Conservation (phyloP, 2,113 vertebrate genomes). For the Pontoporia blainvillei region DNA sequence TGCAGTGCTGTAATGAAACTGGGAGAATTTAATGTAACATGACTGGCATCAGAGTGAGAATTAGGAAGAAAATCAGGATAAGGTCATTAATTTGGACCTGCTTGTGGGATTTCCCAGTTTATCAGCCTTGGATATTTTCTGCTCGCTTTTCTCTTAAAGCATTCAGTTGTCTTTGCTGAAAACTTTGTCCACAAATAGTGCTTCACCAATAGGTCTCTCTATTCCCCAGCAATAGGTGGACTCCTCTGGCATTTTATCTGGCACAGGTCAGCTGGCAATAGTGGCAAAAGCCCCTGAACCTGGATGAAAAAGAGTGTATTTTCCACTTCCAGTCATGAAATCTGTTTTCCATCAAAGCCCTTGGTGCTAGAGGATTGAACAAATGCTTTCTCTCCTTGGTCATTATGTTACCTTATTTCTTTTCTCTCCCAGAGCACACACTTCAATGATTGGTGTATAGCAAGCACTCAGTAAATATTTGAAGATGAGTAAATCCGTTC, state of each 20-base stretch:
- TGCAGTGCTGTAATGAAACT: background rate
- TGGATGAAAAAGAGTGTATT: background rate
- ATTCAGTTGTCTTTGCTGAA: background rate
- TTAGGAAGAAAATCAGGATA: background rate
- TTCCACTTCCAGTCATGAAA: background rate
- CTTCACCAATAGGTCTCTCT: background rate
- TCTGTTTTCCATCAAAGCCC: background rate
- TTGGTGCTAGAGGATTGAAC: background rate
- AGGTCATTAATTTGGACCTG: background rate
- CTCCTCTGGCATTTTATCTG: background rate
- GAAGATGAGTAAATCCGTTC: conserved; percentile 3
- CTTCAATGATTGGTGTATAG: background rate
- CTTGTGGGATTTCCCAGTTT: background rate
- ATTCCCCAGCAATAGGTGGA: background rate
- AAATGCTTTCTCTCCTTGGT: background rate
- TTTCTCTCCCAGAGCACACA: background rate
- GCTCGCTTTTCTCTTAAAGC: background rate
- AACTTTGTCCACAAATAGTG: background rate
- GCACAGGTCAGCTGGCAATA: background rate
- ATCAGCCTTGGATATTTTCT: background rate
- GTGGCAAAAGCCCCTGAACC: background rate
- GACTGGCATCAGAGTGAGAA: background rate
- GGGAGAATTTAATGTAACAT: background rate
- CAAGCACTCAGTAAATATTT: conserved; percentile 56
- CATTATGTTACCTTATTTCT: background rate